Conservation (phyloP, 2,797 vertebrate genomes). For the Novumbra hubbsi region DNA sequence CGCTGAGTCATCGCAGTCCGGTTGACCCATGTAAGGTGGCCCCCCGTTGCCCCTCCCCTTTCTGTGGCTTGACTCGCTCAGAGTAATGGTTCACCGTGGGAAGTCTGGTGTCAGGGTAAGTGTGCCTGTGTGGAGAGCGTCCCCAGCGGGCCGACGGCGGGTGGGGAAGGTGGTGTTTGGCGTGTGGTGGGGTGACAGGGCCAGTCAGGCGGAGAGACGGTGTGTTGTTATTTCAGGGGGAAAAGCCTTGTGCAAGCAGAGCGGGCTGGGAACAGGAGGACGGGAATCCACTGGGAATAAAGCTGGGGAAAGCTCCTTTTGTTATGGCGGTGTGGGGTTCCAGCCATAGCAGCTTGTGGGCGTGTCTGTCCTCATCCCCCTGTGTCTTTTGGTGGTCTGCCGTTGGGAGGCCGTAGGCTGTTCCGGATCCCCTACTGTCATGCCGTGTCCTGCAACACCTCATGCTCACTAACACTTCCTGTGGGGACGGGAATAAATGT, state of each 20-base stretch:
- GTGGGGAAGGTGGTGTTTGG: constrained; percentile 55
- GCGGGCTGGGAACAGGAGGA: constrained; percentile 60
- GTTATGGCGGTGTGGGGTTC: constrained; percentile 48
- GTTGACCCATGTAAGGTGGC: constrained; percentile 63
- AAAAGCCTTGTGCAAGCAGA: constrained; percentile 71
- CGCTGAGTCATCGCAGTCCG: constrained; percentile 68
- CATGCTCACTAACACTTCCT: constrained; percentile 40
- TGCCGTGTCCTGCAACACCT: constrained; percentile 33
- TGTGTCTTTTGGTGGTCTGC: constrained; percentile 23
- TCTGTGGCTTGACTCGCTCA: constrained; percentile 39
- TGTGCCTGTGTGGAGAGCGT: constrained; percentile 44
- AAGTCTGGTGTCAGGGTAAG: constrained; percentile 69
- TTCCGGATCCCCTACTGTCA: constrained; percentile 29
- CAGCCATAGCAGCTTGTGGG: constrained; percentile 20
- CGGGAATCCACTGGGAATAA: constrained; percentile 58
- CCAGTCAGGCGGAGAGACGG: constrained; percentile 63
- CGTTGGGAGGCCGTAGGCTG: background rate
- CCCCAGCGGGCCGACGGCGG: constrained; percentile 23
- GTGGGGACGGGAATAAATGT: constrained; percentile 16
- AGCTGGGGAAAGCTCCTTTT: constrained; percentile 32
- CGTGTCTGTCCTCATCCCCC: constrained; percentile 33
- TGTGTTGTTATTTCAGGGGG: constrained; percentile 66
- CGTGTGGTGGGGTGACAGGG: constrained; percentile 60
- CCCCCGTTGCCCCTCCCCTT: constrained; percentile 31
- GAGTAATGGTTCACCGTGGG: constrained; percentile 71